Percentiles rank a stretch among this genome's conserved stretches.
These are phyloP conservation scores for Enhydra lutris DNA, from an alignment of 2,113 vertebrate genomes.

Conservation along the genomic window DNA sequence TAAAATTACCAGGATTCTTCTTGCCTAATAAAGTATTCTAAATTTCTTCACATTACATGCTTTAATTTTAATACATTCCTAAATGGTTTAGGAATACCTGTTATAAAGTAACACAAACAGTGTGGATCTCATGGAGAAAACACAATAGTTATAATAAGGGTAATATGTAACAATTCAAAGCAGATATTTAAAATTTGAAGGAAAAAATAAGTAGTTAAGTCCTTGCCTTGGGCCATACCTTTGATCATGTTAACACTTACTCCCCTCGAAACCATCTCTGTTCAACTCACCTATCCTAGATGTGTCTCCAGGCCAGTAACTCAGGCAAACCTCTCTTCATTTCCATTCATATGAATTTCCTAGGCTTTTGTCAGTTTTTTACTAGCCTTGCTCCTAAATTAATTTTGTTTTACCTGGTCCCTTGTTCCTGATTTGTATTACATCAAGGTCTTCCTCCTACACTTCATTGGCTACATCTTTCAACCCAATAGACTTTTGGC, in stretches of 20 bases:
- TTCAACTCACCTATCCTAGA: background rate
- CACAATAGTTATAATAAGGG: background rate
- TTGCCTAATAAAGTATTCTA: background rate
- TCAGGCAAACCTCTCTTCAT: background rate
- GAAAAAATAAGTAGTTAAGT: background rate
- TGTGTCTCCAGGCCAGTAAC: background rate
- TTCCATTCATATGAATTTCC: background rate
- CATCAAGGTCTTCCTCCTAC: background rate
- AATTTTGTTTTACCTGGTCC: background rate
- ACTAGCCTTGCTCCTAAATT: background rate
- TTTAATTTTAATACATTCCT: constrained; percentile 1
- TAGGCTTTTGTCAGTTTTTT: background rate
- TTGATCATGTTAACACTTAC: background rate
- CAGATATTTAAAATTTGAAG: background rate
- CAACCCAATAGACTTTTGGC: background rate
- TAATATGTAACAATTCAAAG: background rate
- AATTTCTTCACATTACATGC: background rate
- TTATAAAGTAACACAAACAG: background rate
- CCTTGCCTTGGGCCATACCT: background rate
- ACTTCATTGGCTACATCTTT: background rate
- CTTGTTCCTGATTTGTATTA: background rate
- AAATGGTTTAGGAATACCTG: background rate
- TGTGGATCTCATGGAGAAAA: background rate
- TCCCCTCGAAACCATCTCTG: background rate
- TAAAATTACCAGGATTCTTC: background rate